A percentile compares a stretch with the other conserved stretches of the same genome.
Evolutionary conservation across 2,797 vertebrate genomes (phyloP).

Genomic region (Odontamblyopus rebecca): DNA sequence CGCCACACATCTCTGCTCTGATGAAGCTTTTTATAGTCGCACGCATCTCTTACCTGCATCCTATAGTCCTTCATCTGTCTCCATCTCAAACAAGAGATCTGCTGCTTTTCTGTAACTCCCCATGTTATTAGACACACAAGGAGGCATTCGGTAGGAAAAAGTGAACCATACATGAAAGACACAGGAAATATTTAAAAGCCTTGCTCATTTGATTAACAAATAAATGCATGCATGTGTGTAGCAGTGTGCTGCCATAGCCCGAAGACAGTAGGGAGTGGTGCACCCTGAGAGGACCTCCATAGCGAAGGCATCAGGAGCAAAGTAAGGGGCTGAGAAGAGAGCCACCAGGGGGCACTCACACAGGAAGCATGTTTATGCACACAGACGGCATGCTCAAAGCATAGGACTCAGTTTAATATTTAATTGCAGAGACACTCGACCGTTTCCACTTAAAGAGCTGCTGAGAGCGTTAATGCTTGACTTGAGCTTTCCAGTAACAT

Average conservation of each 20-base stretch:
- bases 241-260: slow-evolving; percentile 40
- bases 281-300: slow-evolving; percentile 49
- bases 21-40: slow-evolving; percentile 75
- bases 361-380: slow-evolving; percentile 16
- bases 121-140: slow-evolving; percentile 58
- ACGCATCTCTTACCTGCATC: slow-evolving; percentile 66
- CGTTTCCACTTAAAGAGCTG: slow-evolving; percentile 38
- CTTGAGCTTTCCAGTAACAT: slow-evolving; percentile 73
- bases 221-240: slow-evolving; percentile 42
- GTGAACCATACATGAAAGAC: slow-evolving; percentile 34
- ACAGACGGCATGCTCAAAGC: slow-evolving; percentile 16
- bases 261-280: slow-evolving; percentile 49
- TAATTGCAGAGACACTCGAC: slow-evolving; percentile 38
- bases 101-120: slow-evolving; percentile 53
- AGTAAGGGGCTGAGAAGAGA: slow-evolving; percentile 40
- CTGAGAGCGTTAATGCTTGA: slow-evolving; percentile 64
- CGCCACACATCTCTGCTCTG: slow-evolving; percentile 62
- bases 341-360: slow-evolving; percentile 36
- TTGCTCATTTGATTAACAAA: slow-evolving; percentile 73
- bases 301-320: slow-evolving; percentile 59
- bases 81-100: slow-evolving; percentile 66
- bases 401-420: slow-evolving; percentile 47
- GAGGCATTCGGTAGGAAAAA: slow-evolving; percentile 39
- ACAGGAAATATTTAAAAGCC: slow-evolving; percentile 57
- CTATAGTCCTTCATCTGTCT: slow-evolving; percentile 64